These are phyloP conservation scores for Liopterus haemorrhoidalis DNA, from an alignment of 2,888 invertebrate genomes.

Conservation along the genomic window DNA sequence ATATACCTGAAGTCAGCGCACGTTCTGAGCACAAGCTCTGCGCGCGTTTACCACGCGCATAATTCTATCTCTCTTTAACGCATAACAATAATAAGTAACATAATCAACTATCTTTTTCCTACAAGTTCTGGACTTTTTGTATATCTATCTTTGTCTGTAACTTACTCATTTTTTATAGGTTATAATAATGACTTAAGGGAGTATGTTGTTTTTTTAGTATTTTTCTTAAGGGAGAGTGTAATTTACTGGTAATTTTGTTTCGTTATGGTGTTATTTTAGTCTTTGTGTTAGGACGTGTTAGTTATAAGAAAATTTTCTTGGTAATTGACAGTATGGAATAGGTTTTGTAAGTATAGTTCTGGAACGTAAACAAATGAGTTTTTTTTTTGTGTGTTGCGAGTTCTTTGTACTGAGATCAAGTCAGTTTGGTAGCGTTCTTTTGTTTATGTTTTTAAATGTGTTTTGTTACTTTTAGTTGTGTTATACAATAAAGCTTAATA, in stretches of 20 bases:
- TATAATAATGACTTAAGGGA: slow-evolving; percentile 13
- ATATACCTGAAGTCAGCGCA: slow-evolving; percentile 13
- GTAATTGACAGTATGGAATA: too few relatives aligned
- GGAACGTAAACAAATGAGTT: too few relatives aligned
- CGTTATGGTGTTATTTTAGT: slow-evolving; percentile 5
- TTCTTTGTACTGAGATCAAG: too few relatives aligned
- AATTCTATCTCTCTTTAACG: not conserved
- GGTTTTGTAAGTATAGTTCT: too few relatives aligned
- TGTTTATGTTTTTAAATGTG: too few relatives aligned
- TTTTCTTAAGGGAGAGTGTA: slow-evolving; percentile 16
- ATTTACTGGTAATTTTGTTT: slow-evolving; percentile 18
- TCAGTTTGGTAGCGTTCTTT: too few relatives aligned
- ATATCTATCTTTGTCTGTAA: slow-evolving; percentile 5
- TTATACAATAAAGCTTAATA: too few relatives aligned
- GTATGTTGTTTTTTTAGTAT: slow-evolving; percentile 15
- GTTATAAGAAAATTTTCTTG: too few relatives aligned
- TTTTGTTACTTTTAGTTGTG: too few relatives aligned
- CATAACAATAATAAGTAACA: too few relatives aligned
- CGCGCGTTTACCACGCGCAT: slow-evolving; percentile 13
- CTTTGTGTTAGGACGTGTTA: too few relatives aligned
- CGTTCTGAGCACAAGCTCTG: slow-evolving; percentile 12
- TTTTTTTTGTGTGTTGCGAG: too few relatives aligned
- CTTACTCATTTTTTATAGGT: slow-evolving; percentile 13
- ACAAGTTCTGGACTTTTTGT: slow-evolving; percentile 13
- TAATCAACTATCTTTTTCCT: not conserved